Evolutionary conservation across 2,113 vertebrate genomes (phyloP).

Genomic region (Corythornis cristatus): DNA sequence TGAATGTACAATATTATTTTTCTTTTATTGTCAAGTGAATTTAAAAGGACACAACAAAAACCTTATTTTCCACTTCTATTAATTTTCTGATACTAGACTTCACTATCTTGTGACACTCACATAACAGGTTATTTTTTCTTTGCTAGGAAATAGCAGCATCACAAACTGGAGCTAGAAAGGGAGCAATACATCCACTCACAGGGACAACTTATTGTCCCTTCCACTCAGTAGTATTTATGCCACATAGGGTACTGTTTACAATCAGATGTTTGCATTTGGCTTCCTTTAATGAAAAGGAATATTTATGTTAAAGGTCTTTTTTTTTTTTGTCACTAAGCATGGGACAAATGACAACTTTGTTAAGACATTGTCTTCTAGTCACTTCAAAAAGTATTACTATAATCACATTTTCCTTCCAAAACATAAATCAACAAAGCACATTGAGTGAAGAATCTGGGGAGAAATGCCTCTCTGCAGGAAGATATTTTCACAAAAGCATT

Average conservation of each 20-base stretch:
- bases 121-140: constrained; percentile 1
- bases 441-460: background rate
- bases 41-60: constrained; percentile 36
- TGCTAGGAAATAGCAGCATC: constrained; percentile 1
- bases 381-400: constrained; percentile 21
- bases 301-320: constrained; percentile 29
- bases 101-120: background rate
- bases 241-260: constrained; percentile 1
- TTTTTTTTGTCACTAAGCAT: constrained; percentile 54
- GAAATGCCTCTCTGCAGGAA: constrained; percentile 46
- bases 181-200: background rate
- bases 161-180: background rate
- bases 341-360: constrained; percentile 43
- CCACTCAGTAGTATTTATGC: background rate
- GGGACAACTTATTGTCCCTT: background rate
- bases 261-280: background rate
- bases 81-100: constrained; percentile 49
- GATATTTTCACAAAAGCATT: constrained; percentile 60
- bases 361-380: background rate
- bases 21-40: constrained; percentile 46
- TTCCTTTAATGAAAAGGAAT: constrained; percentile 22
- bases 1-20: constrained; percentile 71
- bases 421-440: constrained; percentile 54
- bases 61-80: constrained; percentile 64
- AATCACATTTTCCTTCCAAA: constrained; percentile 56